Evolutionary conservation across 2,113 vertebrate species (phyloP).

Genomic region (Xiphophorus maculatus): DNA sequence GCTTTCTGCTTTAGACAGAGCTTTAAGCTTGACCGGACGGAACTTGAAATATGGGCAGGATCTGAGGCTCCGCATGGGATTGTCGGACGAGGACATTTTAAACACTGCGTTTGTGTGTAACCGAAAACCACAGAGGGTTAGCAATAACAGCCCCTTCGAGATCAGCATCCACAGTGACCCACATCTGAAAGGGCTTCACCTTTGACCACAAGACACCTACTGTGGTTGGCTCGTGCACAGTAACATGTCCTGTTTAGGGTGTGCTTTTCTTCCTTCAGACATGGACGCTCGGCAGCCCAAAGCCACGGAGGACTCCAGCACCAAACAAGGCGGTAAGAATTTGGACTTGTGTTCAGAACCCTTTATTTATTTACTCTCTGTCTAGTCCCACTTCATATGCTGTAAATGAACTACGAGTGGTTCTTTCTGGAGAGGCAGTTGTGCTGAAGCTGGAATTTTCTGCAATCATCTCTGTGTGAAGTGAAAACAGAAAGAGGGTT

Average conservation of each 20-base stretch:
- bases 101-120: slow-evolving; percentile 45
- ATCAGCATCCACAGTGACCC: slow-evolving; percentile 24
- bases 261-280: slow-evolving; percentile 8
- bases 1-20: not conserved
- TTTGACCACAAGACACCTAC: slow-evolving; percentile 2
- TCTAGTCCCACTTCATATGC: not conserved
- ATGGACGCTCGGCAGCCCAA: slow-evolving; percentile 44
- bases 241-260: not conserved
- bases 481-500: not conserved
- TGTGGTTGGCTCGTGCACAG: not conserved
- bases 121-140: slow-evolving; percentile 29
- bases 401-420: no score
- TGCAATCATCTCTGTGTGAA: not conserved
- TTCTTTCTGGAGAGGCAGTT: not conserved
- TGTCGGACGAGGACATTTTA: slow-evolving; percentile 33
- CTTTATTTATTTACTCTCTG: not conserved
- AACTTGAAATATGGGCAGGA: slow-evolving; percentile 18
- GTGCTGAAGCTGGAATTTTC: not conserved
- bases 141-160: not conserved
- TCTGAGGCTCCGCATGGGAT: slow-evolving; percentile 6
- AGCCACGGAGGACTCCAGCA: slow-evolving; percentile 30
- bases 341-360: not conserved
- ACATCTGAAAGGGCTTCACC: slow-evolving; percentile 22
- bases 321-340: slow-evolving; percentile 50
- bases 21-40: slow-evolving; percentile 1